Conservation (phyloP, 2,888 invertebrate species). For the Drosophila testacea region DNA sequence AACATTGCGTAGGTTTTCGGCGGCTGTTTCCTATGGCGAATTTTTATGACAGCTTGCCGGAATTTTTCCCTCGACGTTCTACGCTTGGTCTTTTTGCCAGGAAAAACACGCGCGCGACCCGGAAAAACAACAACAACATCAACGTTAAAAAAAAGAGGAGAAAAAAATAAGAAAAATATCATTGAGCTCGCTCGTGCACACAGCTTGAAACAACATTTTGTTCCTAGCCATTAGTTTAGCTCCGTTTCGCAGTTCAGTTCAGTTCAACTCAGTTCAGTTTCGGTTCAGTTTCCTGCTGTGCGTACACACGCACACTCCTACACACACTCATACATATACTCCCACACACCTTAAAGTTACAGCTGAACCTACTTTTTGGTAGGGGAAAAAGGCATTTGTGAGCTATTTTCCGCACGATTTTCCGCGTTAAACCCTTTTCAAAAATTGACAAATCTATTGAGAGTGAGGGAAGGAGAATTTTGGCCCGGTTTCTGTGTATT, state of each 20-base stretch:
- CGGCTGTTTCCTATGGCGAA: slow-evolving; percentile 68
- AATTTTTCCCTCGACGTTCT: slow-evolving; percentile 8
- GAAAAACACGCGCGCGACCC: slow-evolving; percentile 21
- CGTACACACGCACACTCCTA: background rate
- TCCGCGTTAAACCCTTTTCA: slow-evolving; percentile 53
- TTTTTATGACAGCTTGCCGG: slow-evolving; percentile 71
- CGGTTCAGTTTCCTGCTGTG: slow-evolving; percentile 46
- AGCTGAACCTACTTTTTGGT: background rate
- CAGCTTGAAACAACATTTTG: slow-evolving; percentile 78
- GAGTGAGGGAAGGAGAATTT: background rate
- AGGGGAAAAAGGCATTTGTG: slow-evolving; percentile 31
- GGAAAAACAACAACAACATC: slow-evolving; percentile 25
- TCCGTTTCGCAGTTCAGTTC: slow-evolving; percentile 23
- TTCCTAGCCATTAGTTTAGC: slow-evolving; percentile 73
- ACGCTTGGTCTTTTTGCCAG: slow-evolving; percentile 28
- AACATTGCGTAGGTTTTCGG: slow-evolving; percentile 72
- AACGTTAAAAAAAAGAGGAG: slow-evolving; percentile 10
- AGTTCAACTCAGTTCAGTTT: slow-evolving; percentile 21
- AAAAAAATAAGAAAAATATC: slow-evolving; percentile 60
- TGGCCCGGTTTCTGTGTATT: background rate
- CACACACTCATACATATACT: background rate
- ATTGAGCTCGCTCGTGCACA: slow-evolving; percentile 75
- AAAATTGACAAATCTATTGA: slow-evolving; percentile 52
- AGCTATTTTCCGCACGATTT: slow-evolving; percentile 72
- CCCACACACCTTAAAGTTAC: slow-evolving; percentile 28